These are phyloP conservation scores for Guaruba guarouba DNA, from an alignment of 2,113 vertebrate genomes.

Conservation along the genomic window DNA sequence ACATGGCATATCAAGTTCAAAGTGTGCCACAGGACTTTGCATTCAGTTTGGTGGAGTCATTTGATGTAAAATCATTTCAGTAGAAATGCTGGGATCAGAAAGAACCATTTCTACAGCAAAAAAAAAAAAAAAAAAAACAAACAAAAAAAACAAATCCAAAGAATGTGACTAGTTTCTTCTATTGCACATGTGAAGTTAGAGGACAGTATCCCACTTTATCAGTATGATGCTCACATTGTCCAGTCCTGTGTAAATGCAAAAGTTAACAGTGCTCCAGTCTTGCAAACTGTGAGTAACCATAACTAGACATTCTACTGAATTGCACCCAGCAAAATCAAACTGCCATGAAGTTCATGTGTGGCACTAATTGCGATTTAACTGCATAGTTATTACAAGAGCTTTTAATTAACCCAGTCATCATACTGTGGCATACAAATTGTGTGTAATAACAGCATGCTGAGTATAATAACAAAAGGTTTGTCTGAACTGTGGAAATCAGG, in stretches of 20 bases:
- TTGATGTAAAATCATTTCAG: neutral
- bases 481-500: conserved; percentile 30
- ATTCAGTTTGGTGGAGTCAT: neutral
- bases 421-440: conserved; percentile 47
- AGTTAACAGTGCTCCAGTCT: neutral
- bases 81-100: neutral
- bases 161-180: neutral
- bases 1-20: neutral
- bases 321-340: neutral
- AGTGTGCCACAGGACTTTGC: neutral
- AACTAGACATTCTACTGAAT: neutral
- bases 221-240: neutral
- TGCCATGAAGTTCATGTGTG: conserved; percentile 46
- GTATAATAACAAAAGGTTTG: conserved; percentile 22
- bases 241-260: neutral
- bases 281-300: neutral
- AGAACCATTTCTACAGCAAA: neutral
- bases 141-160: neutral
- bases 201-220: neutral
- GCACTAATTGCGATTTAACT: conserved; percentile 65
- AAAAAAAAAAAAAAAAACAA: neutral
- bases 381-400: conserved; percentile 46
- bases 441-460: conserved; percentile 33
- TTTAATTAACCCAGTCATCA: conserved; percentile 61
- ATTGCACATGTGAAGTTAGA: neutral